Base-by-base conservation (phyloP, 2,113 vertebrate genomes). In the Bubo scandiacus region DNA sequence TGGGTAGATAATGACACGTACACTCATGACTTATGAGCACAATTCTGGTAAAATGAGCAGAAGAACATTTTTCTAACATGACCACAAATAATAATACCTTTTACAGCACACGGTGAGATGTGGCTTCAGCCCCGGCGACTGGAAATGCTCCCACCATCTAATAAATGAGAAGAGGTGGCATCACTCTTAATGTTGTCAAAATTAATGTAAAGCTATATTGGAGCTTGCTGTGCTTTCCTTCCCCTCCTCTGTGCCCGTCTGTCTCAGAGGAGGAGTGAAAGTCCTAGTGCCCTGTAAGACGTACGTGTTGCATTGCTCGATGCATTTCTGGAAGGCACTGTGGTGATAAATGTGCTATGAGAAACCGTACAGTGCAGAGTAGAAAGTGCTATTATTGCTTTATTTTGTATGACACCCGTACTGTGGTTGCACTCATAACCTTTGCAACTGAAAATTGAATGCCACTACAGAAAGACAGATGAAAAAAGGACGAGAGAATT, bases 301-400 rank as follows among this genome's bases (percentile, higher is more conserved):
- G 15, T 4, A 4, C 49, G 23, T 1, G 0, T 4, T 25, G 79
- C 52, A 12, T 6, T 8, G 26, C 63, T 34, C 2, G 52, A 8
- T 19, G 81, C 15, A 3, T 12, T 18, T 59, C 27, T 30, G 73
- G 83, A 27, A 16, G 57, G n/a, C 43, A 6, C n/a, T 3, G 36
- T 20, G 2, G 55, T 43, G 91, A 59, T 68, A 7, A 57, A 81
- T 22, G 86, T 40, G 65, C 70, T 10, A 1, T 12, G 67, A 72
- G 74, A 26, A 52, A 4, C 10, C 1, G 2, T 0, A 9, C 1
- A 2, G 58, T 9, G 47, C 36, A 3, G 36, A 10, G 45, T 1
- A 32, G 36, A 30, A 63, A 16, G 26, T 4, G 17, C 62, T 30
- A 5, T 29, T 42, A 27, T 21, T 55, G 15, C 58, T 78, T 38